Conservation (phyloP, 2,888 invertebrate species). For the Altica lythri region DNA sequence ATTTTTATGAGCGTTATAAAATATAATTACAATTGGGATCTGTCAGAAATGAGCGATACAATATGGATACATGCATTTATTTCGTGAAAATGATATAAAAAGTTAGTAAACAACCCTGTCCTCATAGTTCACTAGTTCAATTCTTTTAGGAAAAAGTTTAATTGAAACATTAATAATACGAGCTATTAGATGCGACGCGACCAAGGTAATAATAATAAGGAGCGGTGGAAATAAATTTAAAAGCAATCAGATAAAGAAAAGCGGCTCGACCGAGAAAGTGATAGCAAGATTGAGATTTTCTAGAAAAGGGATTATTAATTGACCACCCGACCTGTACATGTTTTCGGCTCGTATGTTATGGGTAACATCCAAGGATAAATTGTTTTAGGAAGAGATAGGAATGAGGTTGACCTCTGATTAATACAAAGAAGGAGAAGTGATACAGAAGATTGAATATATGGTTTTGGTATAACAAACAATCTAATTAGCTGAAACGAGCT, state of each 20-base stretch:
- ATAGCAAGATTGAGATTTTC: slow-evolving; percentile 15
- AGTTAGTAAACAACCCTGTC: neutral
- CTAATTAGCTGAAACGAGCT: too few species aligned
- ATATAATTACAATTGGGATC: too few species aligned
- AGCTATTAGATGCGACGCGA: slow-evolving; percentile 8
- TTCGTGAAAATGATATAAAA: too few species aligned
- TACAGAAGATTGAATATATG: too few species aligned
- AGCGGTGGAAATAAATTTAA: slow-evolving; percentile 15
- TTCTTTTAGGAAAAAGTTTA: slow-evolving; percentile 18
- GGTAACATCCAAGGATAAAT: neutral
- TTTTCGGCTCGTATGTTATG: neutral
- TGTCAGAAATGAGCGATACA: too few species aligned
- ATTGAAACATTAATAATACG: slow-evolving; percentile 18
- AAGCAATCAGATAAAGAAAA: slow-evolving; percentile 18
- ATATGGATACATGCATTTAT: too few species aligned
- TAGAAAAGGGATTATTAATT: slow-evolving; percentile 6
- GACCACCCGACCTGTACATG: slow-evolving; percentile 1
- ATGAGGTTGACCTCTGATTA: too few species aligned
- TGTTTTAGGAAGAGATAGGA: too few species aligned
- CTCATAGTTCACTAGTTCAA: slow-evolving; percentile 1
- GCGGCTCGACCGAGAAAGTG: slow-evolving; percentile 10
- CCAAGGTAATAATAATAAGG: slow-evolving; percentile 13
- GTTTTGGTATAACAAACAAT: too few species aligned
- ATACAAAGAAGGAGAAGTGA: too few species aligned
- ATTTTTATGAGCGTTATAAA: too few species aligned